Evolutionary conservation across 2,797 vertebrate genomes (phyloP).

Genomic region (Rhinogobio ventralis): DNA sequence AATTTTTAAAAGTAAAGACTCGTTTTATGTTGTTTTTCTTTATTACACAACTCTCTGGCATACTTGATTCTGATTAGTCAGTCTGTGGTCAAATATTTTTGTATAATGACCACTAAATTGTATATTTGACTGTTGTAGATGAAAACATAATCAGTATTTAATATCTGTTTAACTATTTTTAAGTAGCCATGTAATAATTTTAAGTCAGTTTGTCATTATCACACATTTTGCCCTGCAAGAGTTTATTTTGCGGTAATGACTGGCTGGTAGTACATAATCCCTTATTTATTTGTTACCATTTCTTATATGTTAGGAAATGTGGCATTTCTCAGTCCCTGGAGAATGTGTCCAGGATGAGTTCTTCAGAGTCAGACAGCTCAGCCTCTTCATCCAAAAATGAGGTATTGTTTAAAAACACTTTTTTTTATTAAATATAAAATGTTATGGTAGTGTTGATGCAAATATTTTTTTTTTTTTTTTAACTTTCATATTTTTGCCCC

Average conservation of each 20-base stretch:
- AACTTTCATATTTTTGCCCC: not conserved
- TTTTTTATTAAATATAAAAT: not conserved
- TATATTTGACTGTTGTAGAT: not conserved
- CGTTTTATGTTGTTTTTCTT: not conserved
- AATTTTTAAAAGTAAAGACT: not conserved
- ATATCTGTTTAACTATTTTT: not conserved
- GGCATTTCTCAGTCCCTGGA: conserved; percentile 79
- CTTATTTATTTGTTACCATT: conserved; percentile 9
- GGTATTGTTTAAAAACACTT: conserved; percentile 68
- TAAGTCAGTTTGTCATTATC: not conserved
- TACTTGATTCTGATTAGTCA: not conserved
- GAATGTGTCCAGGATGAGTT: conserved; percentile 77
- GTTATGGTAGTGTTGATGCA: not conserved
- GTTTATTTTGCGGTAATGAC: not conserved
- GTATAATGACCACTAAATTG: not conserved
- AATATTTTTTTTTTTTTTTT: too few species aligned
- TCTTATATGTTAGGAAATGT: conserved; percentile 63
- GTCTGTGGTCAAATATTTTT: not conserved
- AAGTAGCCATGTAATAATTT: not conserved
- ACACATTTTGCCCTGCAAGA: not conserved
- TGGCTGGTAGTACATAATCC: not conserved
- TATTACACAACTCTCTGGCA: not conserved
- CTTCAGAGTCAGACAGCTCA: conserved; percentile 75
- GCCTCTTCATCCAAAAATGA: conserved; percentile 69
- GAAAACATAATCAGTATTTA: not conserved